Base-by-base conservation (phyloP, 2,113 vertebrate genomes). In the Anoplopoma fimbria region DNA sequence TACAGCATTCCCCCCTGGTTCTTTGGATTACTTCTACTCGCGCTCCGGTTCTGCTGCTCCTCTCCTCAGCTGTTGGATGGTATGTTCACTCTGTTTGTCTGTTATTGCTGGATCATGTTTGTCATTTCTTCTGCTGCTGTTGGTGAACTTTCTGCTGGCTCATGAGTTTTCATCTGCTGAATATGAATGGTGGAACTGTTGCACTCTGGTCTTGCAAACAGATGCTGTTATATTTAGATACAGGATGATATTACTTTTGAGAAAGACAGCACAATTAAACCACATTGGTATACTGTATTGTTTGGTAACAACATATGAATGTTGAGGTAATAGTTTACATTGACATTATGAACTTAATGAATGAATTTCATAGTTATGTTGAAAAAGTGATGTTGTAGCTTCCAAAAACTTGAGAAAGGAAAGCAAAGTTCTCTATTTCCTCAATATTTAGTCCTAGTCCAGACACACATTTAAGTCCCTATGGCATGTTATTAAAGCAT, bases 1-100 rank as follows among this genome's bases (percentile, higher is more conserved):
- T 69, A 42, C 93, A 96, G 95, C 83, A 45, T 87, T 73, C 73
- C 86, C 51, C 84, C 76, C 84, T 87, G 93, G 91, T 83, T 85
- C 83, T 87, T 92, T 86, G 94, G 91, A 91, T 85, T 95, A 91
- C 79, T 86, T 75, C 77, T 92, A 0, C 80, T 89, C 1, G 34
- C 80, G 53, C 84, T 93, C 64, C 64, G 77, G 78, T 69, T 89
- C 86, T 92, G 87, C 83, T 88, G 87, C 62, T 87, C 75, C 60
- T 68, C 78, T 53, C 89, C 92, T 85, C 90, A 93, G 88, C 92
- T 84, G 78, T 72, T 84, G 77, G 92, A 94, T 8, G 95, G 95
- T 96, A 94, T 67, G 94, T 78, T 74, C 31, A 9, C 67, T 17
- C 45, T 65, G 60, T 67, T 53, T 57, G 31, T 42, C 31, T 84